A percentile compares a stretch with the other conserved stretches of the same genome.
These are phyloP conservation scores for Suncus etruscus DNA, from an alignment of 2,113 vertebrate genomes.

Conservation along the genomic window DNA sequence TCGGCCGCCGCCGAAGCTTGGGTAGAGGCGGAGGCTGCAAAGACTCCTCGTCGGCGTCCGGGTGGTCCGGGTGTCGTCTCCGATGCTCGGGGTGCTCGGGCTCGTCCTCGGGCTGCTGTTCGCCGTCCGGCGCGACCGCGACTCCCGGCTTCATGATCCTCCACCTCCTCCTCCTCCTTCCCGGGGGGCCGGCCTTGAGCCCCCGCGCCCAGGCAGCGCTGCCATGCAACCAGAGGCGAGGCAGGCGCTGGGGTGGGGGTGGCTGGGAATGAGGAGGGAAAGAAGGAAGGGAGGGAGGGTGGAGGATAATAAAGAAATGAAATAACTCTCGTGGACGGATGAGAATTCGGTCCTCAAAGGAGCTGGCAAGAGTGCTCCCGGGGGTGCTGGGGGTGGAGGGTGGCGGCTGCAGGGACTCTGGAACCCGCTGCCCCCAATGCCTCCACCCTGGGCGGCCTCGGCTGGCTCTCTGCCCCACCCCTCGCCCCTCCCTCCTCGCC, in stretches of 20 bases:
- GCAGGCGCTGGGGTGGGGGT: slow-evolving; percentile 69
- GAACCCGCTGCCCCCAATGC: slow-evolving; percentile 61
- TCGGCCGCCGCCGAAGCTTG: slow-evolving; percentile 45
- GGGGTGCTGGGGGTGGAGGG: slow-evolving; percentile 34
- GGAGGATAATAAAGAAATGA: slow-evolving; percentile 52
- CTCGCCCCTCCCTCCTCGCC: slow-evolving; percentile 62
- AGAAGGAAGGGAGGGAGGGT: background rate
- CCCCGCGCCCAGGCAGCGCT: slow-evolving; percentile 78
- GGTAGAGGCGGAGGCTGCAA: slow-evolving; percentile 33
- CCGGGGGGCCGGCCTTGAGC: slow-evolving; percentile 80
- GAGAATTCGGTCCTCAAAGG: slow-evolving; percentile 50
- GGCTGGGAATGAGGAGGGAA: slow-evolving; percentile 17
- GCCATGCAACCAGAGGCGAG: slow-evolving; percentile 82
- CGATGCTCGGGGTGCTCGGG: slow-evolving; percentile 78
- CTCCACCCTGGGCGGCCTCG: slow-evolving; percentile 67
- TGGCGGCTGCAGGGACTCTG: slow-evolving; percentile 64
- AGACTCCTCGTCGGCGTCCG: slow-evolving; percentile 57
- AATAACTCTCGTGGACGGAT: slow-evolving; percentile 63
- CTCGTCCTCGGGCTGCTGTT: slow-evolving; percentile 79
- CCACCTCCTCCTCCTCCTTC: slow-evolving; percentile 69
- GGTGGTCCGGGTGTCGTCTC: slow-evolving; percentile 76
- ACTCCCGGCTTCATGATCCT: slow-evolving; percentile 81
- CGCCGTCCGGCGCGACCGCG: slow-evolving; percentile 75
- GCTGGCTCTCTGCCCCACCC: slow-evolving; percentile 14
- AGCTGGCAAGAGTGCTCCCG: slow-evolving; percentile 58